Percentiles rank a stretch among this genome's conserved stretches.
These are phyloP conservation scores for Pungitius pungitius DNA, from an alignment of 2,113 vertebrate genomes.

Conservation along the genomic window DNA sequence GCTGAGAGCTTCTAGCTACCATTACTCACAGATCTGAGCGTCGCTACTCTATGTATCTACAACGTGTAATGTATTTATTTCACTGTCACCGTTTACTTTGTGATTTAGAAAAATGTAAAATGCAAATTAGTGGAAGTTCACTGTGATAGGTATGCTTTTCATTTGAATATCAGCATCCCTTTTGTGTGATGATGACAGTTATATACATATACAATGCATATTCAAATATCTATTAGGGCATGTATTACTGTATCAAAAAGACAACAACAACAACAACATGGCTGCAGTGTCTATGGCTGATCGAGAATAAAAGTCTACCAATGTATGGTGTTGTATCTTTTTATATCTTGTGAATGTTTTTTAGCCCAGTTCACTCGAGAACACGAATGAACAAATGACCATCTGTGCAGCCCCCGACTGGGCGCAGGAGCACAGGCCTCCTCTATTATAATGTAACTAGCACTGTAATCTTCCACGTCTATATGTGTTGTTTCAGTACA, in stretches of 20 bases:
- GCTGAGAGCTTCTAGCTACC: constrained; percentile 49
- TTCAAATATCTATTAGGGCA: constrained; percentile 96
- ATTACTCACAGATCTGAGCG: constrained; percentile 86
- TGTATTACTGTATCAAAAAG: constrained; percentile 93
- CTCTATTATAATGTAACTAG: too few species aligned
- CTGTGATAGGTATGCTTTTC: constrained; percentile 95
- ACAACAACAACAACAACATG: constrained; percentile 86
- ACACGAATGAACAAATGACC: background rate
- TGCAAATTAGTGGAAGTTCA: constrained; percentile 84
- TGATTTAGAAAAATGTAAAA: constrained; percentile 83
- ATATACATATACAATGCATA: constrained; percentile 84
- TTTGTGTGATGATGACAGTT: constrained; percentile 96
- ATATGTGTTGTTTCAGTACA: background rate
- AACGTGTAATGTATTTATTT: constrained; percentile 75
- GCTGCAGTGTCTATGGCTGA: constrained; percentile 94
- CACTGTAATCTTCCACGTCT: background rate
- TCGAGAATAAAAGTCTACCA: constrained; percentile 93
- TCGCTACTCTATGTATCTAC: constrained; percentile 82
- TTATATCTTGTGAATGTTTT: background rate
- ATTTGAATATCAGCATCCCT: constrained; percentile 93
- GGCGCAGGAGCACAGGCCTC: too few species aligned
- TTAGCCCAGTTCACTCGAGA: background rate
- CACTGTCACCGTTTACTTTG: constrained; percentile 84
- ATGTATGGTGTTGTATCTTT: constrained; percentile 59
- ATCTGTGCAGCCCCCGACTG: background rate